Base-by-base conservation (phyloP, 1,140 invertebrate species). In the Tribolium madens region DNA sequence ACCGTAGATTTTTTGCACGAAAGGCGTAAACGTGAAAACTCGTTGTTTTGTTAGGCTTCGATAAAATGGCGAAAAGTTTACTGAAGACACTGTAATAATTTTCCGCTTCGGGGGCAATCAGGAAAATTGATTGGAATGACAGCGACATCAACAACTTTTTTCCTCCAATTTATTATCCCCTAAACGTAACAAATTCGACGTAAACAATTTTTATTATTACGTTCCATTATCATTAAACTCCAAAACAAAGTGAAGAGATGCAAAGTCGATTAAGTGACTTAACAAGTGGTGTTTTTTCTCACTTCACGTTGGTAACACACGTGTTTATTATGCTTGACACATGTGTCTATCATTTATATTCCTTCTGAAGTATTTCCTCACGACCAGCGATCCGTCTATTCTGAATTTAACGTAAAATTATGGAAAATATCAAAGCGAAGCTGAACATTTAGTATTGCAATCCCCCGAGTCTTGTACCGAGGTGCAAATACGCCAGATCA, bases 401-500 rank as follows among this genome's bases (percentile, higher is more conserved):
- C 26, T 64, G 52, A 26, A 64, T 12, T 64, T 33, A 26, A 36
- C 57, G 26, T 13, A 6, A 64, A 64, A 64, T 64, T 64, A 64
- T 33, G 57, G 26, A 64, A 64, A 64, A 64, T 64, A 64, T 64
- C 18, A 64, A 64, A 64, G 3, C 14, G 57, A 64, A 64, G 26
- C 57, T 9, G n/a, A 64, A 64, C 57, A 64, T 64, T 71, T 71
- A 72, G 17, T 50, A 52, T 72, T 31, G 46, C 50, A 72, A 72
- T 52, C 70, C 70, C 70, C 13, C 12, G 70, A 72, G 70, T 52
- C 70, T 72, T 52, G 47, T 64, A 72, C 50, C 21, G 46, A 72
- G 50, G 70, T 72, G 70, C 50, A 72, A 72, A 72, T 72, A 71
- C 69, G 42, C 46, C 77, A 21, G 74, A 76, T 78, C 77, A 78